A percentile compares a stretch with the other conserved stretches of the same genome.
Evolutionary conservation across 2,797 vertebrate genomes (phyloP).

Genomic region (Lates japonicus): DNA sequence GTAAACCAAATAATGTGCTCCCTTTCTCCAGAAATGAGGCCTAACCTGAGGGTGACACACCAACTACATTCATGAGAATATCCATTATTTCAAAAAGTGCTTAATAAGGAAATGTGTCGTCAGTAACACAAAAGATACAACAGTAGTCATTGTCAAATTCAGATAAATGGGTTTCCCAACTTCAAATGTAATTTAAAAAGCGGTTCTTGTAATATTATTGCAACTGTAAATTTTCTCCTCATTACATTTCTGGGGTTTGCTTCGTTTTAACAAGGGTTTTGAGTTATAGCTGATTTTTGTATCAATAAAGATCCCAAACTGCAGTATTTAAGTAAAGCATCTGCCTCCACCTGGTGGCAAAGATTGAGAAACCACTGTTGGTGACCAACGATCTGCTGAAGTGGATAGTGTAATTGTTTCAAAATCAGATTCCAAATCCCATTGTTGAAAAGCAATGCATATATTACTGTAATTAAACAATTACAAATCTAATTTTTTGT

Average conservation of each 20-base stretch:
- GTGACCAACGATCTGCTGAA: not conserved
- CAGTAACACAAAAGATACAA: not conserved
- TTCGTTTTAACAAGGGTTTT: not conserved
- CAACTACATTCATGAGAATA: not conserved
- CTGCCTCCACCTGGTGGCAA: conserved; percentile 80
- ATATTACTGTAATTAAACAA: not conserved
- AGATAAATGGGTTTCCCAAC: not conserved
- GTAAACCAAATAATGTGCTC: not conserved
- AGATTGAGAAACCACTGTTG: not conserved
- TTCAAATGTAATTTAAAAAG: not conserved
- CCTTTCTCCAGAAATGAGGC: not conserved
- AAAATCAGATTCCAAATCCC: not conserved
- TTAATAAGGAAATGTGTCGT: not conserved
- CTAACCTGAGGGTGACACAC: not conserved
- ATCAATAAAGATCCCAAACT: not conserved
- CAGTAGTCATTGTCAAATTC: not conserved
- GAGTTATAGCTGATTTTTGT: conserved; percentile 2
- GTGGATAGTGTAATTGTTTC: not conserved
- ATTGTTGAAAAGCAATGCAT: no score
- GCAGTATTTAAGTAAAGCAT: conserved; percentile 43
- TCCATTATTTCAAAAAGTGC: not conserved
- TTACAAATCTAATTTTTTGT: not conserved
- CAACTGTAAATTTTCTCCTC: not conserved
- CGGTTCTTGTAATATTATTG: not conserved
- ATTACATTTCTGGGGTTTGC: conserved; percentile 3